Percentiles rank a stretch among this genome's conserved stretches.
phyloP scores from a whole-genome alignment of 1,140 invertebrate genomes.

The Philaenus spumarius region DNA sequence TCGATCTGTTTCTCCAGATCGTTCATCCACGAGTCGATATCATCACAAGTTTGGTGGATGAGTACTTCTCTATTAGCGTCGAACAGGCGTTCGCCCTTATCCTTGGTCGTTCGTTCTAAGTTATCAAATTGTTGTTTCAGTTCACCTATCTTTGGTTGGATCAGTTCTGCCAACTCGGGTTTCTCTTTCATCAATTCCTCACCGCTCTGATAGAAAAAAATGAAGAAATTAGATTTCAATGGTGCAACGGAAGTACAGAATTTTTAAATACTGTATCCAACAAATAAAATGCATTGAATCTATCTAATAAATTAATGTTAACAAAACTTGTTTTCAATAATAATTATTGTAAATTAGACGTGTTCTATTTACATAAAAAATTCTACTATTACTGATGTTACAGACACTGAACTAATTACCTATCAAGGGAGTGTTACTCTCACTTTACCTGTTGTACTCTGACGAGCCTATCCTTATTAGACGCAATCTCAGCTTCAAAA shows the following conservation, averaged over 20 bases:
- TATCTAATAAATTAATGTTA: too few relatives aligned
- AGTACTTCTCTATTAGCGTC: slow-evolving; percentile 96
- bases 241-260: too few relatives aligned
- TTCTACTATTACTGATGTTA: too few relatives aligned
- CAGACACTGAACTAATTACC: too few relatives aligned
- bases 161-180: slow-evolving; percentile 86
- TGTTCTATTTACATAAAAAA: too few relatives aligned
- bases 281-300: too few relatives aligned
- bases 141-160: slow-evolving; percentile 87
- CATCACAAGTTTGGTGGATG: slow-evolving; percentile 95
- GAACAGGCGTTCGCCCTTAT: slow-evolving; percentile 95
- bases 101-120: slow-evolving; percentile 89
- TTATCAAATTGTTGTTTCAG: slow-evolving; percentile 86
- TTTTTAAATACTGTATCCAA: too few relatives aligned
- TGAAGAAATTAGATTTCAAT: neutral
- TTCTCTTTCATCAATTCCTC: slow-evolving; percentile 88
- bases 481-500: slow-evolving; percentile 97
- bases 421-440: too few relatives aligned
- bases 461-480: slow-evolving; percentile 93
- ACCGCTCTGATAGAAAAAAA: slow-evolving; percentile 51
- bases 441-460: slow-evolving; percentile 65
- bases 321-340: too few relatives aligned
- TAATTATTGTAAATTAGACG: too few relatives aligned
- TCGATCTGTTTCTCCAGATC: slow-evolving; percentile 98
- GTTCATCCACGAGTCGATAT: slow-evolving; percentile 98